These are phyloP conservation scores for Danionella dracula DNA, from an alignment of 2,797 vertebrate genomes.

Conservation along the genomic window DNA sequence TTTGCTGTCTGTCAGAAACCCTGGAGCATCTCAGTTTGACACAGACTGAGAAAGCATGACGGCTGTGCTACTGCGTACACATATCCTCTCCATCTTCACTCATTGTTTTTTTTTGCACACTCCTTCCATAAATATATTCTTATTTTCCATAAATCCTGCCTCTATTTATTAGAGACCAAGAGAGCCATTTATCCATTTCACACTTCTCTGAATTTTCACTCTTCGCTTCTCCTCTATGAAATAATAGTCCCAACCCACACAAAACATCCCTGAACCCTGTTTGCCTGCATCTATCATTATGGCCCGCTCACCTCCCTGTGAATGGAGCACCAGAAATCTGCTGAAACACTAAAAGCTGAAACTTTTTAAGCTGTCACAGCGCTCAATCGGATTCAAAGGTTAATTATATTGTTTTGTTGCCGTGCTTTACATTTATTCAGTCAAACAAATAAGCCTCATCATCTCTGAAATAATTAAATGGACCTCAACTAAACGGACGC, in stretches of 20 bases:
- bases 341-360: constrained; percentile 35
- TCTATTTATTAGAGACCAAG: constrained; percentile 33
- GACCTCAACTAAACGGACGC: constrained; percentile 41
- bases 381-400: constrained; percentile 50
- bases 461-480: constrained; percentile 61
- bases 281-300: constrained; percentile 19
- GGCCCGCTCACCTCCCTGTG: neutral
- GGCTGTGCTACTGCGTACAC: constrained; percentile 56
- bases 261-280: constrained; percentile 30
- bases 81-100: neutral
- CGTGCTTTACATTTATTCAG: too few relatives aligned
- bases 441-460: constrained; percentile 63
- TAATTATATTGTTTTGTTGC: constrained; percentile 52
- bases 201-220: constrained; percentile 61
- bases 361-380: neutral
- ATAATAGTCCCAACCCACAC: constrained; percentile 57
- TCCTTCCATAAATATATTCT: neutral
- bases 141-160: neutral
- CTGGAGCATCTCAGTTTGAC: constrained; percentile 68
- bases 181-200: constrained; percentile 21
- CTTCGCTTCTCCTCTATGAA: constrained; percentile 66
- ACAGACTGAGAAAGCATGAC: constrained; percentile 67
- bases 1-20: constrained; percentile 68
- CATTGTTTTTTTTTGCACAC: neutral
- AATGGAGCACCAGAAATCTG: neutral